A percentile compares a stretch with the other conserved stretches of the same genome.
phyloP scores from a whole-genome alignment of 2,797 vertebrate species.

The Gobionotothen gibberifrons region DNA sequence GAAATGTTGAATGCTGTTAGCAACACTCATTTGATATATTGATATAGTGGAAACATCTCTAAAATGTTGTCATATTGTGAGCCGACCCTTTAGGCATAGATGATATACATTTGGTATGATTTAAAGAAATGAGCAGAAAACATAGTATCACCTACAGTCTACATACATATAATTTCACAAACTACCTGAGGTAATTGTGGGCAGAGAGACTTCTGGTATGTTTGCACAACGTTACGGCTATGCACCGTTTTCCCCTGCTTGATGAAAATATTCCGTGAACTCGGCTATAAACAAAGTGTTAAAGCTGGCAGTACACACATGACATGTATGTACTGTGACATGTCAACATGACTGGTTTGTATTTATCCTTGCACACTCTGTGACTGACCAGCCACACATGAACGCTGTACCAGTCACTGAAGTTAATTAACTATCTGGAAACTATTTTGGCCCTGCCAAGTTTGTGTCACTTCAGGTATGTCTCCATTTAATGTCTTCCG shows the following conservation, averaged over 20 bases:
- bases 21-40: no score
- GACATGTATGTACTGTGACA: constrained; percentile 81
- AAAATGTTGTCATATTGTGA: not conserved
- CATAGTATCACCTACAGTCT: constrained; percentile 23
- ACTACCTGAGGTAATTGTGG: constrained; percentile 55
- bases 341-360: constrained; percentile 78
- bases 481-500: constrained; percentile 80
- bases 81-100: not conserved
- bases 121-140: constrained; percentile 13
- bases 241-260: constrained; percentile 42
- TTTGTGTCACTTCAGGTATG: constrained; percentile 86
- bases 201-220: constrained; percentile 46
- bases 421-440: constrained; percentile 86
- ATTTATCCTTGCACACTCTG: constrained; percentile 72
- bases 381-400: constrained; percentile 65
- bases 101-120: not conserved
- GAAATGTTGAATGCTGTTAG: no score
- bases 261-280: constrained; percentile 71
- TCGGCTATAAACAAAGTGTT: constrained; percentile 74
- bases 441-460: constrained; percentile 81
- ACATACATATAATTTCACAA: constrained; percentile 43
- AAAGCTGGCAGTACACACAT: constrained; percentile 58
- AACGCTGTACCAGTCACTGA: constrained; percentile 62
- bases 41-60: no score
- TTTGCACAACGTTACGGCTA: constrained; percentile 62